Evolutionary conservation across 2,888 invertebrate genomes (phyloP).

Genomic region (Sialis fuliginosa): DNA sequence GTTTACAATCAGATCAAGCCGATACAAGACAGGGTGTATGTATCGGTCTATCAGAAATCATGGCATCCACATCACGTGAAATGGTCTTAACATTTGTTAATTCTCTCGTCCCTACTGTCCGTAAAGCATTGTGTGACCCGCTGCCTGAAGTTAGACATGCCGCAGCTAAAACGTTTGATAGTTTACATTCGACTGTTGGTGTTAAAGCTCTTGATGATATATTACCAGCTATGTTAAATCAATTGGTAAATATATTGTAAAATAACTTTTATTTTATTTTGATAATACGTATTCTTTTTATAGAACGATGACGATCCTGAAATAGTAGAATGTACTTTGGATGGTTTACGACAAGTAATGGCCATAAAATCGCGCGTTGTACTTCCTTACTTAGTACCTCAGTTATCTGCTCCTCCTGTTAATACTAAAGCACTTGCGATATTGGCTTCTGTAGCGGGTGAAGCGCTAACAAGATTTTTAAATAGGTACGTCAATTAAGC

Average conservation of each 20-base stretch:
- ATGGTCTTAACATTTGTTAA: conserved; percentile 83
- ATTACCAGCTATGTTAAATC: conserved; percentile 74
- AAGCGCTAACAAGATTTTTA: conserved; percentile 77
- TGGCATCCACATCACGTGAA: conserved; percentile 88
- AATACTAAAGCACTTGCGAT: conserved; percentile 90
- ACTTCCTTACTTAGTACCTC: conserved; percentile 88
- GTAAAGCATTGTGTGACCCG: conserved; percentile 85
- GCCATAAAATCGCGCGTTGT: conserved; percentile 90
- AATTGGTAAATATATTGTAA: conserved; percentile 30
- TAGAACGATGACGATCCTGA: conserved; percentile 60
- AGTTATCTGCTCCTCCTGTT: conserved; percentile 73
- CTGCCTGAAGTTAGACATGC: conserved; percentile 83
- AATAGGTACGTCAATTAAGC: conserved; percentile 27
- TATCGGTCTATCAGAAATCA: conserved; percentile 94
- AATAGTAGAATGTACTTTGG: conserved; percentile 77
- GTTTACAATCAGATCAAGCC: conserved; percentile 74
- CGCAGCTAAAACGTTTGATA: conserved; percentile 93
- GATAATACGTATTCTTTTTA: conserved; percentile 9
- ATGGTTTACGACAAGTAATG: conserved; percentile 94
- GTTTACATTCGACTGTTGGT: conserved; percentile 86
- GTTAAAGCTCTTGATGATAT: conserved; percentile 91
- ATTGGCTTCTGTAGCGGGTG: conserved; percentile 86
- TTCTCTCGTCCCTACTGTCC: conserved; percentile 83
- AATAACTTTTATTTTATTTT: not conserved
- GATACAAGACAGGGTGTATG: conserved; percentile 98